Percentiles rank a stretch among this genome's conserved stretches.
phyloP scores from a whole-genome alignment of 1,140 invertebrate species.

The Solenopsis invicta region DNA sequence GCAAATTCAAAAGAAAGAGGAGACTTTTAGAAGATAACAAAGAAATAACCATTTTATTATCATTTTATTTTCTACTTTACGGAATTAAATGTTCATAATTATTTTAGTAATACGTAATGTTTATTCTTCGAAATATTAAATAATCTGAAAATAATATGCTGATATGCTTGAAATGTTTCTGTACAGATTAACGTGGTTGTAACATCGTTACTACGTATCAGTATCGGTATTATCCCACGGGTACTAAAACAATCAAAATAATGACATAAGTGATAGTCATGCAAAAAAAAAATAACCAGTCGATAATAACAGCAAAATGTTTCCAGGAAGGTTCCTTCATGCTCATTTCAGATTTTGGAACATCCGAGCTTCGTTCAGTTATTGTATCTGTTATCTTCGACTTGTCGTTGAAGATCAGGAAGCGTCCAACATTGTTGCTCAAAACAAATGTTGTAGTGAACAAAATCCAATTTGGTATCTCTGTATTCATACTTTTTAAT shows the following conservation, averaged over 20 bases:
- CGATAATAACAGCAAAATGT: constrained; percentile 78
- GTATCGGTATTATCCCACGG: constrained; percentile 18
- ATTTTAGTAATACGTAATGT: too few species aligned
- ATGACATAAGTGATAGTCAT: constrained; percentile 75
- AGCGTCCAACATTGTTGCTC: constrained; percentile 75
- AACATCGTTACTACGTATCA: background rate
- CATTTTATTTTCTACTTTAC: too few species aligned
- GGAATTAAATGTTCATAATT: too few species aligned
- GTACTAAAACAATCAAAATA: constrained; percentile 74
- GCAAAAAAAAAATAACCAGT: constrained; percentile 78
- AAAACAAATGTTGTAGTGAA: constrained; percentile 71
- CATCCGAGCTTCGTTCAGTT: constrained; percentile 70
- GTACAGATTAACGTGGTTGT: too few species aligned
- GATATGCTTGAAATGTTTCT: too few species aligned
- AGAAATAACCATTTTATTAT: too few species aligned
- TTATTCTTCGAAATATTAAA: too few species aligned
- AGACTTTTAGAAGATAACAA: too few species aligned
- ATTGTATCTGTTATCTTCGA: constrained; percentile 49
- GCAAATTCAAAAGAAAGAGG: too few species aligned
- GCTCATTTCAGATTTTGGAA: constrained; percentile 6
- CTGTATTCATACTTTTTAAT: constrained; percentile 72
- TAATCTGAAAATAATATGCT: too few species aligned
- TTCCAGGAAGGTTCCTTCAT: constrained; percentile 73
- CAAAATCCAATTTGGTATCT: constrained; percentile 78
- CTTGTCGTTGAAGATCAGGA: constrained; percentile 71